phyloP scores from a whole-genome alignment of 2,888 invertebrate species.

The Ctena decussata region DNA sequence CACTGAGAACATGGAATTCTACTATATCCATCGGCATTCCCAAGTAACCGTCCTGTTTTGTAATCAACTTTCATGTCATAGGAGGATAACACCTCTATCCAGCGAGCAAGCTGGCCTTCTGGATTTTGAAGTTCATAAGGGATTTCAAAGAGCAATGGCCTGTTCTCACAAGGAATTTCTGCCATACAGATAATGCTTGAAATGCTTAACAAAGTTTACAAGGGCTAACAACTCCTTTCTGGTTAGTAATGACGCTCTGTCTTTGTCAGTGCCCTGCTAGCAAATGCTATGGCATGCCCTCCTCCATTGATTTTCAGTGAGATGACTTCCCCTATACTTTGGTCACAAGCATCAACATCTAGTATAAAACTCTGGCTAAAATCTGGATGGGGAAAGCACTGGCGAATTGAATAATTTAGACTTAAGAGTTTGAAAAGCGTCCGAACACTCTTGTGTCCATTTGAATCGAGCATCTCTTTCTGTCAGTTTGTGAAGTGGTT shows the following conservation, averaged over 20 bases:
- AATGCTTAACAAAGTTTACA: neutral
- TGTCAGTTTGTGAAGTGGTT: neutral
- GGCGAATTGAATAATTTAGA: neutral
- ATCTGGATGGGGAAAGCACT: neutral
- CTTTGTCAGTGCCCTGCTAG: neutral
- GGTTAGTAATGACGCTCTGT: neutral
- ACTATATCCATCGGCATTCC: too few species aligned
- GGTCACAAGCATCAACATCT: neutral
- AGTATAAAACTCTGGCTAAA: neutral
- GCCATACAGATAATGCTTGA: neutral
- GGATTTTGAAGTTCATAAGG: neutral
- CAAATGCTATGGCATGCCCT: neutral
- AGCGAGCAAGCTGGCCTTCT: neutral
- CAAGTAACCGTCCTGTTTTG: too few species aligned
- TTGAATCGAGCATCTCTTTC: conserved; percentile 6
- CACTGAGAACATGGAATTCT: too few species aligned
- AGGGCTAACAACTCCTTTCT: neutral
- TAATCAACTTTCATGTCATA: too few species aligned
- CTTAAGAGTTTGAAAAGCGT: neutral
- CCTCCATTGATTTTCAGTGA: neutral
- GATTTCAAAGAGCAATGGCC: neutral
- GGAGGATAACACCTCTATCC: too few species aligned
- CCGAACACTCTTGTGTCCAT: conserved; percentile 32
- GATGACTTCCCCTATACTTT: neutral
- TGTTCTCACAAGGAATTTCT: neutral